Percentiles rank a stretch among this genome's conserved stretches.
Evolutionary conservation across 2,888 invertebrate species (phyloP).

Genomic region (Rutpela maculata): DNA sequence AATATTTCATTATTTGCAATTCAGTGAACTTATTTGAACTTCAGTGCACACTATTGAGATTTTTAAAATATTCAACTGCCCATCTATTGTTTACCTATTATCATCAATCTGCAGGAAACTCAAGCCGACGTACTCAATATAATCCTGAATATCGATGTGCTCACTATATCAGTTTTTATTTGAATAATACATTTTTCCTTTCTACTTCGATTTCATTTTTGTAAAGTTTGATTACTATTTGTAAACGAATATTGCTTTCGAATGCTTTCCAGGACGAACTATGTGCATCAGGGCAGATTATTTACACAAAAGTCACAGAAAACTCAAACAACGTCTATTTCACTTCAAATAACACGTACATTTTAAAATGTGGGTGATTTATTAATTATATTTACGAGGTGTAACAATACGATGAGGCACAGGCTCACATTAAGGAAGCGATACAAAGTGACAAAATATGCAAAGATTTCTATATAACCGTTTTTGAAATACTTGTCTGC

Average conservation of each 20-base stretch:
- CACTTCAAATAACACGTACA: no score
- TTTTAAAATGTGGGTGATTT: no score
- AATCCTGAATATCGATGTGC: background rate
- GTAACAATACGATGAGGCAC: no score
- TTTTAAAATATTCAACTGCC: background rate
- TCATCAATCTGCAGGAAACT: background rate
- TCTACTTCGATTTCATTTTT: background rate
- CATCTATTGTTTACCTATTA: background rate
- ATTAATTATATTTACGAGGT: no score
- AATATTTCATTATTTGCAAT: no score
- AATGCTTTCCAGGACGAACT: background rate
- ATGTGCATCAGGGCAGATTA: background rate
- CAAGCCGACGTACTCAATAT: background rate
- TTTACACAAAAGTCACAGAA: no score
- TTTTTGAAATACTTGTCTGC: no score
- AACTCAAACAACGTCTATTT: no score
- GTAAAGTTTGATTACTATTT: background rate
- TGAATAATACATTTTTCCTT: background rate
- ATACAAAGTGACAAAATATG: no score
- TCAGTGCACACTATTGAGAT: background rate
- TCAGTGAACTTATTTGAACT: no score
- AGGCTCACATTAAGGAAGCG: no score
- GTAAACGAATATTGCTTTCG: background rate
- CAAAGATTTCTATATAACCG: no score
- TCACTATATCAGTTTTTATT: background rate